A percentile compares a stretch with the other conserved stretches of the same genome.
Evolutionary conservation across 1,140 invertebrate genomes (phyloP).

Genomic region (Zaprionus inermis): DNA sequence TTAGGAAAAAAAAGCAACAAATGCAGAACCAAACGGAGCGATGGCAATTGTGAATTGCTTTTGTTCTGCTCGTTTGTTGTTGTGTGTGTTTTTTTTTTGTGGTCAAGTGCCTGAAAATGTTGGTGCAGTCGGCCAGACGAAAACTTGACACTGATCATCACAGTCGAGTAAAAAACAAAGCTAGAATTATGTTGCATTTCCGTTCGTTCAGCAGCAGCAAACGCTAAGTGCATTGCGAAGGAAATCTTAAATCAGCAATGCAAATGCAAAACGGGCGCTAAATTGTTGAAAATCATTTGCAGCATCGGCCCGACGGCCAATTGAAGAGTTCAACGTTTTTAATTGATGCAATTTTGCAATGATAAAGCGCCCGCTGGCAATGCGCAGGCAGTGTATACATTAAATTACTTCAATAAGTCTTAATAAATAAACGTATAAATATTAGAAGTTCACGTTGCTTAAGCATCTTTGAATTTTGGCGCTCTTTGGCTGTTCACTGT

Average conservation of each 20-base stretch:
- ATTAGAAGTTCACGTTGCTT: not conserved
- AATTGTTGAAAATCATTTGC: slow-evolving; percentile 37
- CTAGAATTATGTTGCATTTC: slow-evolving; percentile 79
- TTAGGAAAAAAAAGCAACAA: slow-evolving; percentile 32
- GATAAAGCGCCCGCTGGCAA: slow-evolving; percentile 8
- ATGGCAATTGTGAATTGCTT: slow-evolving; percentile 53
- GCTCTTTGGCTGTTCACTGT: not conserved
- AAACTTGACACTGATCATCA: slow-evolving; percentile 84
- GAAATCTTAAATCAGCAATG: slow-evolving; percentile 80
- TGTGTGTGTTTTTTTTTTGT: slow-evolving; percentile 42
- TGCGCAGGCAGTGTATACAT: not conserved
- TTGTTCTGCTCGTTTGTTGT: not conserved
- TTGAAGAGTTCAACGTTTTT: slow-evolving; percentile 66
- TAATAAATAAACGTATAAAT: slow-evolving; percentile 18
- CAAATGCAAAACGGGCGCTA: slow-evolving; percentile 51
- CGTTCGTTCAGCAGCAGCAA: slow-evolving; percentile 31
- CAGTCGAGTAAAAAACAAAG: slow-evolving; percentile 56
- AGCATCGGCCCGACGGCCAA: slow-evolving; percentile 41
- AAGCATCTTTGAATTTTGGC: not conserved
- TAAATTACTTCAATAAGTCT: not conserved
- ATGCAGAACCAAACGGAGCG: slow-evolving; percentile 41
- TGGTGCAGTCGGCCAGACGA: slow-evolving; percentile 58
- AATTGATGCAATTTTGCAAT: slow-evolving; percentile 66
- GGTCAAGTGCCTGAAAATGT: slow-evolving; percentile 79
- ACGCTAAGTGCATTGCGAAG: slow-evolving; percentile 49